phyloP scores from a whole-genome alignment of 1,140 invertebrate genomes.

The Drosophila guanche region DNA sequence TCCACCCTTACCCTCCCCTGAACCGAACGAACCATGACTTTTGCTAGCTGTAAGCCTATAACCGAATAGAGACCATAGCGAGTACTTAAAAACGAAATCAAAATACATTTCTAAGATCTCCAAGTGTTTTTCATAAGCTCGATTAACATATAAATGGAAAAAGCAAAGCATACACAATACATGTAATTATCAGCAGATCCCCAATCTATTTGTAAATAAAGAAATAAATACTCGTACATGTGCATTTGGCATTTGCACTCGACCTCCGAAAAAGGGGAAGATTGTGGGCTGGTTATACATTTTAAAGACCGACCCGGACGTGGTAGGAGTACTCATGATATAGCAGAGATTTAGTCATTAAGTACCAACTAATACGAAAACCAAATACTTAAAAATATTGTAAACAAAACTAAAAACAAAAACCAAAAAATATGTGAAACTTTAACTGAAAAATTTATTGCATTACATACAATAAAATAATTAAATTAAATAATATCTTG shows the following conservation, averaged over 20 bases:
- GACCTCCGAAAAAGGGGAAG: slow-evolving; percentile 15
- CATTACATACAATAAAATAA: slow-evolving; percentile 77
- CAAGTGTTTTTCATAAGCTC: slow-evolving; percentile 72
- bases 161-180: slow-evolving; percentile 26
- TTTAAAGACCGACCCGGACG: slow-evolving; percentile 47
- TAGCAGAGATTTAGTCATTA: slow-evolving; percentile 65
- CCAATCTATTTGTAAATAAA: slow-evolving; percentile 48
- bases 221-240: slow-evolving; percentile 16
- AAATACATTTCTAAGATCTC: slow-evolving; percentile 77
- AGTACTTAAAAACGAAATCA: slow-evolving; percentile 68
- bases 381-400: slow-evolving; percentile 57
- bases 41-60: slow-evolving; percentile 47
- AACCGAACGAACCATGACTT: slow-evolving; percentile 31
- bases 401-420: slow-evolving; percentile 58
- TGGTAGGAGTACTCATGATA: slow-evolving; percentile 55
- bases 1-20: slow-evolving; percentile 5
- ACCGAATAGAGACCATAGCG: slow-evolving; percentile 38
- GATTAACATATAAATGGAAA: slow-evolving; percentile 51
- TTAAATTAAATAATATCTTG: slow-evolving; percentile 60
- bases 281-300: slow-evolving; percentile 18
- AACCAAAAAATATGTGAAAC: slow-evolving; percentile 71
- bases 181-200: slow-evolving; percentile 37
- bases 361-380: slow-evolving; percentile 69
- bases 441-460: slow-evolving; percentile 79
- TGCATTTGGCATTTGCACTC: slow-evolving; percentile 1